Evolutionary conservation across 1,140 invertebrate species (phyloP), one percentile per base, ranked within the genome.

Genomic region (Calycopis cecrops): DNA sequence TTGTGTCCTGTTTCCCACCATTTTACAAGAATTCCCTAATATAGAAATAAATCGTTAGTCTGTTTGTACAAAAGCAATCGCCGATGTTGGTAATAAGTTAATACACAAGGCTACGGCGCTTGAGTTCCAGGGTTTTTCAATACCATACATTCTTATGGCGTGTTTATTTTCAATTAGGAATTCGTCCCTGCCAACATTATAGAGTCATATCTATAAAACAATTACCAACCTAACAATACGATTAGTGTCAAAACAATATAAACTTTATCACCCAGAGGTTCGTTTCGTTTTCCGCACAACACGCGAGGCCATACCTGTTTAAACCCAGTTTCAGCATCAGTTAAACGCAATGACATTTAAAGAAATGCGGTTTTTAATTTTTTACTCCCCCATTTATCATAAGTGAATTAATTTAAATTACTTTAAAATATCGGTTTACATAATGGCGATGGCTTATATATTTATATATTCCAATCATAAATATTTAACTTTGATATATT

Each of bases 371-470:
- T 28, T 67, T 69, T 82, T 78, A 82, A 69, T 28, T 67, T 69
- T 82, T 78, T 83, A 69, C 69, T 56, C 57, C 42, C 21, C 35
- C 67, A 69, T 78, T 84, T 77, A 82, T 79, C 82, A 81, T 84
- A 85, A 82, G 74, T 72, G 76, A 83, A 82, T 83, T 80, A 80
- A 85, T 83, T 85, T 75, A 76, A 80, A 82, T 79, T 79, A 77
- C 60, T 67, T 82, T 76, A 74, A 84, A 82, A 79, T 80, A 69
- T 60, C 68, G 67, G 69, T 72, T 80, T 71, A 74, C 71, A 82
- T 83, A 80, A 82, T 76, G 71, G 4, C 40, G 40, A 44, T 9
- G 40, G 17, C 40, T 44, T 28, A 28, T 28, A 28, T 3, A 28
- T 28, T 28, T 28, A 28, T 28, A 3, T 28, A 28, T 28, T 28